Base-by-base conservation (phyloP, 2,113 vertebrate genomes). In the Megaleporinus macrocephalus region DNA sequence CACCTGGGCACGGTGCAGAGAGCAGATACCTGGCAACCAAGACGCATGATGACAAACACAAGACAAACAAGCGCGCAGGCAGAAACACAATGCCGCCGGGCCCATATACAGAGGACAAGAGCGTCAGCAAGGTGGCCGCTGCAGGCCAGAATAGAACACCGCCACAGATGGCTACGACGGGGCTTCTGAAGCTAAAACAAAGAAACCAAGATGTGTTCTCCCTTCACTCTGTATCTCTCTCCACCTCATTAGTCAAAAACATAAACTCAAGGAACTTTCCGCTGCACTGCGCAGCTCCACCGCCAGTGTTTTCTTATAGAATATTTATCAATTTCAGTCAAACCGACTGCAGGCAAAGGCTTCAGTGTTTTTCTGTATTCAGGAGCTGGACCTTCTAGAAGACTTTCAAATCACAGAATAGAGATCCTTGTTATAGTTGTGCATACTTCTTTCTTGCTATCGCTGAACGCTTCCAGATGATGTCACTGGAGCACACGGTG, bases 11-110 rank as follows among this genome's bases (percentile, higher is more conserved):
- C 76, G 26, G 49, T 89, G 86, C 84, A 80, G 82, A 69, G 83
- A 44, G 79, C 84, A 87, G 76, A 90, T 88, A 87, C 90, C 86
- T 90, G 89, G 90, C 89, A 89, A 83, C 83, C 53, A 27, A 29
- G 44, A 83, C 83, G 84, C 4, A 79, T 69, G 84, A 90, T 90
- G 88, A 92, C 90, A 92, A 92, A 91, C 86, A 87, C 4, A 55
- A 90, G 83, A 57, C 79, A 79, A 84, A 79, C 53, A 22, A 83
- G 27, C 27, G 86, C 73, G 85, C 88, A 91, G 87, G 88, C 83
- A 65, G 88, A 89, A 89, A 92, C 90, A 88, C 82, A 86, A 92
- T 69, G 86, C 87, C 66, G 75, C 85, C 86, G 78, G 84, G 84
- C 84, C 88, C 88, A 82, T 88, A 89, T 79, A 87, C 84, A 86